Evolutionary conservation across 2,113 vertebrate genomes (phyloP).

Genomic region (Equus quagga): DNA sequence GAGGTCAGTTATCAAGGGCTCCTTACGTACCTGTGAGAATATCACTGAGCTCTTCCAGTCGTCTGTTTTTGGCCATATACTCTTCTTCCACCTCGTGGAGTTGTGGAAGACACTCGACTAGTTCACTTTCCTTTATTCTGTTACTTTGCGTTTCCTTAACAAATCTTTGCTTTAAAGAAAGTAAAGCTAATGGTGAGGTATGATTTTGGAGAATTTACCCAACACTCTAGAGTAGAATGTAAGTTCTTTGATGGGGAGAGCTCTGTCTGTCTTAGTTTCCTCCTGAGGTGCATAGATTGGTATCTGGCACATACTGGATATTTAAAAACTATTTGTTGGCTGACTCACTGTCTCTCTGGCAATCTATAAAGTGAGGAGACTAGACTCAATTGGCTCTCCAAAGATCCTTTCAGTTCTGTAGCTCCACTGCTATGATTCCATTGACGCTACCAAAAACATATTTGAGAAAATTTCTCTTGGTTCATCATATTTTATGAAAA

Average conservation of each 20-base stretch:
- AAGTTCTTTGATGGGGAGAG: background rate
- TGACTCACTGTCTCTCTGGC: background rate
- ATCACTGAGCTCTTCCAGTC: background rate
- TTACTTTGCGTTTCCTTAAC: background rate
- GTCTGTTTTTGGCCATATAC: background rate
- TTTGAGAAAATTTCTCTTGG: background rate
- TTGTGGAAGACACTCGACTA: slow-evolving; percentile 60
- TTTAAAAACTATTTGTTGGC: background rate
- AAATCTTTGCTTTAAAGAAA: slow-evolving; percentile 66
- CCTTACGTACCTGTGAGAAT: slow-evolving; percentile 65
- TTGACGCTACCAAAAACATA: background rate
- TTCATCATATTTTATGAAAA: background rate
- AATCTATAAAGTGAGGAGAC: background rate
- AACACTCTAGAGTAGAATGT: background rate
- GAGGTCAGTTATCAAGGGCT: background rate
- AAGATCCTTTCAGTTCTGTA: background rate
- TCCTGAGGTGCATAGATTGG: background rate
- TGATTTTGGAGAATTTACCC: background rate
- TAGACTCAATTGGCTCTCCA: background rate
- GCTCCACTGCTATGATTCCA: background rate
- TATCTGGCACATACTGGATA: background rate
- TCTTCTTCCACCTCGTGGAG: slow-evolving; percentile 66
- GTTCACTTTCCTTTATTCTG: slow-evolving; percentile 70
- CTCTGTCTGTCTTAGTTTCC: background rate
- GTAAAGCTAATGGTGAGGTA: background rate